These are phyloP conservation scores for Crotophaga sulcirostris DNA, from an alignment of 2,113 vertebrate species.

Conservation along the genomic window DNA sequence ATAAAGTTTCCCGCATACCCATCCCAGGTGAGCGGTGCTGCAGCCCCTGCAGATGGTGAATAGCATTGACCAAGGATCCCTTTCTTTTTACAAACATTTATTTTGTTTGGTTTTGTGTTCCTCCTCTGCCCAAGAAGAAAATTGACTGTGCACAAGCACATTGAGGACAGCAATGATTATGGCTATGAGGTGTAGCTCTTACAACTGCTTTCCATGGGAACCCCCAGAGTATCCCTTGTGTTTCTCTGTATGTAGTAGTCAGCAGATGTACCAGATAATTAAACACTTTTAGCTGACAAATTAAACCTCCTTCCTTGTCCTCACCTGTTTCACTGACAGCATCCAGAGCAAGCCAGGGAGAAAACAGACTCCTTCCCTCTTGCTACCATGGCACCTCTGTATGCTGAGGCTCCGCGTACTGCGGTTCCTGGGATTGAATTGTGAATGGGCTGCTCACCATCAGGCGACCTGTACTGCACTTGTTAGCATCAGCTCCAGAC, in stretches of 20 bases:
- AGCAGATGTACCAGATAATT: background rate
- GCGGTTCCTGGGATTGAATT: background rate
- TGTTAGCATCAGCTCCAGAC: background rate
- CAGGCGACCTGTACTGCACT: background rate
- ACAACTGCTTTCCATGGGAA: background rate
- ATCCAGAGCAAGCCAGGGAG: background rate
- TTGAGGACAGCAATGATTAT: background rate
- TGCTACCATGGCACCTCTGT: background rate
- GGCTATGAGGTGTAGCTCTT: background rate
- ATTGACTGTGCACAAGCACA: accelerated
- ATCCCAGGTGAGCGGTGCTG: accelerated
- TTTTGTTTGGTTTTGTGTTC: background rate
- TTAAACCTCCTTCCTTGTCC: background rate
- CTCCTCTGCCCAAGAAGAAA: background rate
- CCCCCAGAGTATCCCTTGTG: background rate
- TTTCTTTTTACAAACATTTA: background rate
- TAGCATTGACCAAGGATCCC: background rate
- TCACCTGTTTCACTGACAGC: background rate
- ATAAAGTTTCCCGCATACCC: background rate
- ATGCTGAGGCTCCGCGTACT: background rate
- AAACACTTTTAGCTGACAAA: background rate
- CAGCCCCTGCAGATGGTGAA: background rate
- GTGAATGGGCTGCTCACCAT: background rate
- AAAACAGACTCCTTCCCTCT: background rate
- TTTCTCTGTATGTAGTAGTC: background rate